Percentiles rank a stretch among this genome's conserved stretches.
These are phyloP conservation scores for Akabosia matsudoensis DNA, from an alignment of 1,140 invertebrate species.

Conservation along the genomic window DNA sequence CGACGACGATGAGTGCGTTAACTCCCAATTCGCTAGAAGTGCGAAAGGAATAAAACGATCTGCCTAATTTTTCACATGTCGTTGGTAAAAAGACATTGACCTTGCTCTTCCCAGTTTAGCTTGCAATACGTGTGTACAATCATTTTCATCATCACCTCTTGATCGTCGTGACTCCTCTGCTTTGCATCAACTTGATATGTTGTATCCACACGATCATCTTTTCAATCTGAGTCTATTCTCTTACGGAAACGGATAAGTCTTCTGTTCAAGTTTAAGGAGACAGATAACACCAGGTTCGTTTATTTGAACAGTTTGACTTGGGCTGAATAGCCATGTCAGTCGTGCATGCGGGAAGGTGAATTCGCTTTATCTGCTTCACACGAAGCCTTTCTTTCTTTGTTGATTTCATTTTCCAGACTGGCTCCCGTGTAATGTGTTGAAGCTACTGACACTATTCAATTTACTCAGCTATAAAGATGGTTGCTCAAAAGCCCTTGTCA, in stretches of 20 bases:
- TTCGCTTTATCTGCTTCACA: neutral
- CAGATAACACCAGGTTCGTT: no score
- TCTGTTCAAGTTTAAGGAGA: no score
- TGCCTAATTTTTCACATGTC: neutral
- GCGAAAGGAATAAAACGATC: neutral
- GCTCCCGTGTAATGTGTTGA: no score
- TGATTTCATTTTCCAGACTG: neutral
- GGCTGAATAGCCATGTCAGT: neutral
- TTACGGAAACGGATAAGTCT: neutral
- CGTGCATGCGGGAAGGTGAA: neutral
- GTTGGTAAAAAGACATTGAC: slow-evolving; percentile 21
- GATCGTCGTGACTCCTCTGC: neutral
- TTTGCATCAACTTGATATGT: neutral
- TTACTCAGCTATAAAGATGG: no score
- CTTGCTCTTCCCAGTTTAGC: no score
- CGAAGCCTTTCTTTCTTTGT: neutral
- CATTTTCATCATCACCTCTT: neutral
- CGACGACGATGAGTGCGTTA: no score
- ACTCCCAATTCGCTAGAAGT: no score
- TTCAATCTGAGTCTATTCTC: neutral
- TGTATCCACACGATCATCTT: neutral
- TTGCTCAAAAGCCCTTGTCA: no score
- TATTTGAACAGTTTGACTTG: neutral
- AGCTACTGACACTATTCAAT: no score
- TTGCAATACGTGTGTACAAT: neutral